Evolutionary conservation across 2,888 invertebrate genomes (phyloP).

Genomic region (Patella pellucida): DNA sequence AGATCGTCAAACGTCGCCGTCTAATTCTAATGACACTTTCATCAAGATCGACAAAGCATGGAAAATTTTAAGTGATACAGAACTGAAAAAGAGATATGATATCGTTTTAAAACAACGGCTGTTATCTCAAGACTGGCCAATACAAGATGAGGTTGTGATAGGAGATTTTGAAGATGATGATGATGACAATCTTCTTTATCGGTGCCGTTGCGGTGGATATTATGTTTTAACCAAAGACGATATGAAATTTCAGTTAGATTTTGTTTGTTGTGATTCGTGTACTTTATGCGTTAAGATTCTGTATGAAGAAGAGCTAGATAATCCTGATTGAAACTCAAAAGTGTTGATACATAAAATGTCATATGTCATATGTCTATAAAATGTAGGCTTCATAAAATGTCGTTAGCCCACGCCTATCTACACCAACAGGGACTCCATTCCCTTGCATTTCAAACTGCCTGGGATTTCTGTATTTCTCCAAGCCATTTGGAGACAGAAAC

Average conservation of each 20-base stretch:
- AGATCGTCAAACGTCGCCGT: neutral
- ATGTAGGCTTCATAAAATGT: too few relatives aligned
- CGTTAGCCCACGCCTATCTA: too few relatives aligned
- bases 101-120: conserved; percentile 55
- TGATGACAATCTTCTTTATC: conserved; percentile 33
- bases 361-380: too few relatives aligned
- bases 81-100: conserved; percentile 54
- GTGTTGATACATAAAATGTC: too few relatives aligned
- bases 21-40: conserved; percentile 38
- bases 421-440: too few relatives aligned
- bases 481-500: too few relatives aligned
- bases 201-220: conserved; percentile 60
- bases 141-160: conserved; percentile 59
- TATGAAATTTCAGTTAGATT: conserved; percentile 50
- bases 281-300: conserved; percentile 54
- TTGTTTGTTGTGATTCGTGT: conserved; percentile 63
- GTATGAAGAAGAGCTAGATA: conserved; percentile 30
- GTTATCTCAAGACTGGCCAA: conserved; percentile 56
- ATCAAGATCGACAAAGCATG: conserved; percentile 54
- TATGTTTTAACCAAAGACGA: conserved; percentile 50
- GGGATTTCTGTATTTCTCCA: too few relatives aligned
- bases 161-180: conserved; percentile 50
- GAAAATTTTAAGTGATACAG: conserved; percentile 54
- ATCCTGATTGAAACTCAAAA: neutral
- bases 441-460: too few relatives aligned